Percentiles rank a stretch among this genome's conserved stretches.
Conservation (phyloP, 2,113 vertebrate species). For the Oncorhynchus masou region DNA sequence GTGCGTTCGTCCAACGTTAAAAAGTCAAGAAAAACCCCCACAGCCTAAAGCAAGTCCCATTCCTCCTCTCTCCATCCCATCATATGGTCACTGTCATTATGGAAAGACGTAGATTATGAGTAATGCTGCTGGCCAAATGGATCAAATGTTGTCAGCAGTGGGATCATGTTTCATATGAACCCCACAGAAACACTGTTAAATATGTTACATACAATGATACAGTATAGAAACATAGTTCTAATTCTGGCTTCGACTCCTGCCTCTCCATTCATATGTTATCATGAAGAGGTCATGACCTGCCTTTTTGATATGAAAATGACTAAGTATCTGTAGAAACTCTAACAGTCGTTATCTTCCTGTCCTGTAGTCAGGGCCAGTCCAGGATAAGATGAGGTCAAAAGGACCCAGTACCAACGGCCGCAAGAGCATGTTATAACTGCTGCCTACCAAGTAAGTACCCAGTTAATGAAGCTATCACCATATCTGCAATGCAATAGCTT, state of each 20-base stretch:
- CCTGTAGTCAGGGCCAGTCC: constrained; percentile 79
- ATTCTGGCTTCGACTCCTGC: background rate
- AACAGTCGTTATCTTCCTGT: background rate
- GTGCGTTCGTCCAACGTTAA: too few species aligned
- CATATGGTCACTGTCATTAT: background rate
- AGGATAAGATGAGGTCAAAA: constrained; percentile 91
- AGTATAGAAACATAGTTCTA: background rate
- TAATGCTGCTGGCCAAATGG: background rate
- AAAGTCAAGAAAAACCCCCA: too few species aligned
- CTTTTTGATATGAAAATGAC: too few species aligned
- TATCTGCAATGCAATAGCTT: too few species aligned
- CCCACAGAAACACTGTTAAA: background rate
- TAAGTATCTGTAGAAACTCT: too few species aligned
- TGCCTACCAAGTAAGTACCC: constrained; percentile 37
- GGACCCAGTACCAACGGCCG: constrained; percentile 69
- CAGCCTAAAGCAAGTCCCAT: too few species aligned
- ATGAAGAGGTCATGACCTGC: too few species aligned
- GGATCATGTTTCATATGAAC: background rate
- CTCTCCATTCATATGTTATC: too few species aligned
- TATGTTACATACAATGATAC: background rate
- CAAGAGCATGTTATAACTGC: constrained; percentile 63
- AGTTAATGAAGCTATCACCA: too few species aligned
- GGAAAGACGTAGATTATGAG: background rate
- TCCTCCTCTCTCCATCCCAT: background rate
- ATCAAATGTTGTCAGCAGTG: background rate